phyloP scores from a whole-genome alignment of 2,113 vertebrate genomes.

The Tetraodon nigroviridis region DNA sequence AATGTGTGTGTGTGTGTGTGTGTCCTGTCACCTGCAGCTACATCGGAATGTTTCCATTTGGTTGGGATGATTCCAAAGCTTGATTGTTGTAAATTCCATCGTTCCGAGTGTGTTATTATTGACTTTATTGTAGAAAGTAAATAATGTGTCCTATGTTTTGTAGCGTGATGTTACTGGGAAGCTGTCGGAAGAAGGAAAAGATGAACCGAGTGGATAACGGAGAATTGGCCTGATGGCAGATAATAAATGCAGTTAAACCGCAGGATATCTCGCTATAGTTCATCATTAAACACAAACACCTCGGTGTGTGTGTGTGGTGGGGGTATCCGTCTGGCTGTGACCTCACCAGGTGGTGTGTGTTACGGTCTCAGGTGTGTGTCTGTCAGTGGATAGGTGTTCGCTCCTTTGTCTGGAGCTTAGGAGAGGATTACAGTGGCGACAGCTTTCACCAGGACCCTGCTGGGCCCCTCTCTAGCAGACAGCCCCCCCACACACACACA shows the following conservation, averaged over 20 bases:
- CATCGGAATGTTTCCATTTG: conserved; percentile 19
- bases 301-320: neutral
- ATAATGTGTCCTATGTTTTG: conserved; percentile 67
- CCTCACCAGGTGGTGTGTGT: conserved; percentile 39
- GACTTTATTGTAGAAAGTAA: conserved; percentile 60
- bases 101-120: conserved; percentile 50
- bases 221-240: neutral
- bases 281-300: too few species aligned
- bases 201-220: conserved; percentile 29
- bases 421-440: conserved; percentile 37
- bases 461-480: neutral
- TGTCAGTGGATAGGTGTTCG: conserved; percentile 22
- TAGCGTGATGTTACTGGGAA: conserved; percentile 33
- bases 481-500: neutral
- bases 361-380: conserved; percentile 54
- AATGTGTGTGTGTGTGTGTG: conserved; percentile 29
- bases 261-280: neutral
- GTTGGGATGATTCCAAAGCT: conserved; percentile 39
- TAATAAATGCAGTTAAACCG: neutral
- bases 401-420: conserved; percentile 34
- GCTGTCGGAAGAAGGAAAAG: conserved; percentile 22
- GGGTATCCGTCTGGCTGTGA: conserved; percentile 26
- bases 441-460: conserved; percentile 45
- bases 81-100: conserved; percentile 53
- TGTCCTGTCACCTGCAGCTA: conserved; percentile 11